Conservation (phyloP, 2,797 vertebrate genomes). For the Chiloscyllium punctatum region DNA sequence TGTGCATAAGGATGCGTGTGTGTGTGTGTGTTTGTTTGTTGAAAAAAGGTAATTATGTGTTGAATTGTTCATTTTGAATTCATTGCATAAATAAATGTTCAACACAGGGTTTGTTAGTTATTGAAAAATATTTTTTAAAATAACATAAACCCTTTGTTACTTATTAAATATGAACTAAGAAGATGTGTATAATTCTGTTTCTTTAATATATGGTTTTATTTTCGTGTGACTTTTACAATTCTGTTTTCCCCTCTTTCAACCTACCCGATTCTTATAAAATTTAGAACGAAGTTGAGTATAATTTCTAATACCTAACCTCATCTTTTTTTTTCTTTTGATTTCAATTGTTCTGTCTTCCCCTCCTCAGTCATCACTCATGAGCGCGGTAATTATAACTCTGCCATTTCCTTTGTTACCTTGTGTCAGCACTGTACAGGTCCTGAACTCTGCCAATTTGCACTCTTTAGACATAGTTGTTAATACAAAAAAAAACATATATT, state of each 20-base stretch:
- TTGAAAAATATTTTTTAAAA: conserved; percentile 16
- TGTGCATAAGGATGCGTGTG: background rate
- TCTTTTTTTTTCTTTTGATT: conserved; percentile 63
- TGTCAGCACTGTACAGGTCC: conserved; percentile 74
- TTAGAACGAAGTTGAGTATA: conserved; percentile 41
- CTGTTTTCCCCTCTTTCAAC: conserved; percentile 30
- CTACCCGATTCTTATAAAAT: conserved; percentile 28
- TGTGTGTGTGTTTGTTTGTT: background rate
- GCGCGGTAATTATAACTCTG: conserved; percentile 89
- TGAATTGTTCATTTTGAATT: conserved; percentile 27
- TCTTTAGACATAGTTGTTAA: conserved; percentile 40
- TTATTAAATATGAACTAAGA: conserved; percentile 1
- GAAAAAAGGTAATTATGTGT: background rate
- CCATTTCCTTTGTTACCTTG: conserved; percentile 68
- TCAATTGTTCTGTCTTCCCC: conserved; percentile 70
- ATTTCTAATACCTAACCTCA: conserved; percentile 54
- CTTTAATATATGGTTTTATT: conserved; percentile 31
- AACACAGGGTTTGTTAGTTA: background rate
- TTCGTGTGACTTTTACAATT: conserved; percentile 32
- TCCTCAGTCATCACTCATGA: conserved; percentile 93
- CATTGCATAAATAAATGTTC: conserved; percentile 14
- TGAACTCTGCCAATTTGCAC: conserved; percentile 50
- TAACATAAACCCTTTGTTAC: conserved; percentile 18
- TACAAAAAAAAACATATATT: background rate
- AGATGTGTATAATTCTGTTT: conserved; percentile 7